Evolutionary conservation across 2,888 invertebrate species (phyloP), one percentile per base, ranked within the genome.

Genomic region (Tachina grossa): DNA sequence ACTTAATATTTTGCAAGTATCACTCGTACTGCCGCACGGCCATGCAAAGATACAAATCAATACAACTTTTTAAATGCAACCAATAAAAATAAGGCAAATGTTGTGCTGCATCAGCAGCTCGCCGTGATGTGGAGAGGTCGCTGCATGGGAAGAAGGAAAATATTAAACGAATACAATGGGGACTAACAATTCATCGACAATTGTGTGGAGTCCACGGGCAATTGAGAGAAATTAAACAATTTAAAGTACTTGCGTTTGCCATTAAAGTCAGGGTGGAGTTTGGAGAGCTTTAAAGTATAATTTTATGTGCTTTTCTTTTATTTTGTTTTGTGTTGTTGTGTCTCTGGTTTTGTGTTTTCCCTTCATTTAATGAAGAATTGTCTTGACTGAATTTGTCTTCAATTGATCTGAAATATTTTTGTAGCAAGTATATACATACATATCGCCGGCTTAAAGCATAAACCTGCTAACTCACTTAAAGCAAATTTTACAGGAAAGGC

Each of bases 41-140:
- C 59, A 57, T 45, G 22, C 2, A 51, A 61, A 74, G 59, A 69
- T 43, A 71, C 79, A 83, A 82, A 83, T 85, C 85, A 85, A 85
- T 85, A 80, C 61, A 76, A 66, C 31, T 51, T 66, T 80, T 51
- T 74, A 77, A 85, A 76, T 83, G 71, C 76, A 85, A 63, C 85
- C 85, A 85, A 85, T 85, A 83, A 85, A 85, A 84, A 72, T 77
- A 77, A 77, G 77, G 77, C 84, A 81, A 84, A 77, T 77, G 55
- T 80, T 77, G 13, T 71, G 55, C 79, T 71, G 71, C 71, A 84
- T 57, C 59, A 68, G 75, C 45, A 68, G 79, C 51, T 69, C 16
- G n/a, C n/a, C 39, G 80, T 3, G 51, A 55, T 16, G 53, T 9
- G 45, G n/a, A 9, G n/a, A 47, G 59, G 69, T 45, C 6, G 47